A percentile compares a stretch with the other conserved stretches of the same genome.
These are phyloP conservation scores for Forbesichthys papilliferus DNA, from an alignment of 2,113 vertebrate species.

Conservation along the genomic window DNA sequence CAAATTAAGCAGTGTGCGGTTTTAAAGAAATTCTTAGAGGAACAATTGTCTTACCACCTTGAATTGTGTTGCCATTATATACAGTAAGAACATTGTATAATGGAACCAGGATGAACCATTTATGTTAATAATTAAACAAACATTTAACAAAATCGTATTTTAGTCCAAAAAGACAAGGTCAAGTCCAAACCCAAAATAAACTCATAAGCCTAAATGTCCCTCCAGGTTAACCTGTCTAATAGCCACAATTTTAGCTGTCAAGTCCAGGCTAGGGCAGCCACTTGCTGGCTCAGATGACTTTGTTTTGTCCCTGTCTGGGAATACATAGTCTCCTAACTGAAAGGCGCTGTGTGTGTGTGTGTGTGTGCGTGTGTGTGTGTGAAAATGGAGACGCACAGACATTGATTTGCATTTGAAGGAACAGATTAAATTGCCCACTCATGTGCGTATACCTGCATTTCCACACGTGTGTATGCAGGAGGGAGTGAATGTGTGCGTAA, in stretches of 20 bases:
- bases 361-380: background rate
- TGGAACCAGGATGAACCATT: slow-evolving; percentile 9
- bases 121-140: background rate
- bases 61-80: background rate
- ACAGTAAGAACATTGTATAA: background rate
- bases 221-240: slow-evolving; percentile 46
- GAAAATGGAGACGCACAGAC: slow-evolving; percentile 41
- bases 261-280: slow-evolving; percentile 18
- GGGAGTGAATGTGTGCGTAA: background rate
- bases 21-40: background rate
- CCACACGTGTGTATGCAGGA: background rate
- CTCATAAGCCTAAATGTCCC: slow-evolving; percentile 17
- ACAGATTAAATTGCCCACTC: slow-evolving; percentile 57
- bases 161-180: background rate
- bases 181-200: background rate
- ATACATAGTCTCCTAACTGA: slow-evolving; percentile 28
- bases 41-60: background rate
- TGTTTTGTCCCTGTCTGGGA: slow-evolving; percentile 46
- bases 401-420: slow-evolving; percentile 56
- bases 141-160: slow-evolving; percentile 7
- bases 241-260: slow-evolving; percentile 47
- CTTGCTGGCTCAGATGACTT: slow-evolving; percentile 43
- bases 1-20: too few species aligned
- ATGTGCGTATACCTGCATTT: slow-evolving; percentile 9
- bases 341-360: slow-evolving; percentile 15